Evolutionary conservation across 2,888 invertebrate genomes (phyloP).

Genomic region (Clivina fossor): DNA sequence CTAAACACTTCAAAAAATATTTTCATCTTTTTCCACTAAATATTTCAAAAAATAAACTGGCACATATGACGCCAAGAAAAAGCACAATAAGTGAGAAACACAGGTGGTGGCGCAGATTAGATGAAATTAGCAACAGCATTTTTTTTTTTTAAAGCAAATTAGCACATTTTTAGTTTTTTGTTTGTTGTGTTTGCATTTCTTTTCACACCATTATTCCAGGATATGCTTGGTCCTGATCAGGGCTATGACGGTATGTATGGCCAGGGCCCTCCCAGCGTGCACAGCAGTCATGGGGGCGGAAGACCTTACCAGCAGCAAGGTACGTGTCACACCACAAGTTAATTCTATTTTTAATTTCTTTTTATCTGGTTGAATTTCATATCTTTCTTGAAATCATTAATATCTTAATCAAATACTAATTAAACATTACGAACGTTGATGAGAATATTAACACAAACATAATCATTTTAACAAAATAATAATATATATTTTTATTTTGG

Average conservation of each 20-base stretch:
- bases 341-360: slow-evolving; percentile 37
- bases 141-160: slow-evolving; percentile 10
- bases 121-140: no score
- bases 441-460: slow-evolving; percentile 12
- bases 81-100: no score
- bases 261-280: slow-evolving; percentile 86
- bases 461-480: slow-evolving; percentile 3
- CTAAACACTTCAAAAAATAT: no score
- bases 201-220: slow-evolving; percentile 61
- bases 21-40: no score
- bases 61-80: no score
- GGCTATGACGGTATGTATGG: slow-evolving; percentile 92
- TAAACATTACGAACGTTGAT: slow-evolving; percentile 11
- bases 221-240: slow-evolving; percentile 89
- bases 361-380: no score
- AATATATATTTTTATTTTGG: no score
- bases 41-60: no score
- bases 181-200: slow-evolving; percentile 51
- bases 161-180: slow-evolving; percentile 44
- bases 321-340: no score
- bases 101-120: no score
- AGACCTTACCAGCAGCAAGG: slow-evolving; percentile 84
- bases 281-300: slow-evolving; percentile 76
- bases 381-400: no score
- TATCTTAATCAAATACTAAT: no score